Base-by-base conservation (phyloP, 2,888 invertebrate species). In the Eurytoma californica region DNA sequence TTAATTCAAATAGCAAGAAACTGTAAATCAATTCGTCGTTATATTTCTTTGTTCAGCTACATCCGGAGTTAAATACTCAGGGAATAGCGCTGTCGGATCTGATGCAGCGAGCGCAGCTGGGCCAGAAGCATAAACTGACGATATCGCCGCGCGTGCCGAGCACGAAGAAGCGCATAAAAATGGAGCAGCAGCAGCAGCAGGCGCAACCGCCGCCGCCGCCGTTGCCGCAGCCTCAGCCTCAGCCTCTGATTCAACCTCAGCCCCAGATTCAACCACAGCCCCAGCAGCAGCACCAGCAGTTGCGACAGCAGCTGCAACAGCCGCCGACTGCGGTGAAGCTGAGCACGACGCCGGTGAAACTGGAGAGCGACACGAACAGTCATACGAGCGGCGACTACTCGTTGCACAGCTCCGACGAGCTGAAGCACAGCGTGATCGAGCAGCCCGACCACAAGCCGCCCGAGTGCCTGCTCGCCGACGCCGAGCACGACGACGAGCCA, bases 41-140 rank as follows among this genome's bases (percentile, higher is more conserved):
- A 28, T 3, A 61, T 16, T 60, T 76, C 51, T 70, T 68, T 20
- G 91, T 91, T 12, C 86, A 95, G 93, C 92, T 93, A 85, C 94
- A 95, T 87, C 94, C 95, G 20, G 96, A 96, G 88, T 91, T 96
- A 72, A 94, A 95, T 85, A 95, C 95, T 16, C 92, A 93, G 84
- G 95, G 95, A 68, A 94, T 97, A 83, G 94, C 94, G 12, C 90
- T 97, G 72, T 93, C 95, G 84, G 97, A 94, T 90, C 92, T 94
- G 86, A 93, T 92, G 85, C 90, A 88, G 75, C 88, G 94, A 83
- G 87, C 92, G 14, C 91, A 91, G 76, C 84, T 90, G 13, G 89
- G 90, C 3, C 89, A 89, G 72, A 90, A 90, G 87, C 93, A 93
- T 83, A 92, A 91, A 85, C 90, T 93, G 12, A 91, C 91, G 16